Evolutionary conservation across 1,140 invertebrate genomes (phyloP).

Genomic region (Aphelinus atriplicis): DNA sequence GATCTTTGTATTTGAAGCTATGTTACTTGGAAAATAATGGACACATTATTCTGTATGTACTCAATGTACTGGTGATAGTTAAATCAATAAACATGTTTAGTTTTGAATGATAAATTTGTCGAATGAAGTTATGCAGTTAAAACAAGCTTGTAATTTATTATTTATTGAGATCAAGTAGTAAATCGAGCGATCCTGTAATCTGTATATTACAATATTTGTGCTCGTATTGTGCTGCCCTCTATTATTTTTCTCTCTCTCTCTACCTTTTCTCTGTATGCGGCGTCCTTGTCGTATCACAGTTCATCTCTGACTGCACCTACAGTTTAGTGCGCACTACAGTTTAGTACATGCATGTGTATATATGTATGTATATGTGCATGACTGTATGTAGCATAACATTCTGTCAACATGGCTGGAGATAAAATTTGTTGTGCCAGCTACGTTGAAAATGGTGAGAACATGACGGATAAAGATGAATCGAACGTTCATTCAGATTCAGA

Average conservation of each 20-base stretch:
- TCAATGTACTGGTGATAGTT: no score
- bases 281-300: background rate
- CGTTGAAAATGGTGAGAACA: conserved; percentile 52
- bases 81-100: no score
- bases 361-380: background rate
- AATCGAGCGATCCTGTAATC: no score
- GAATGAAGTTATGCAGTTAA: no score
- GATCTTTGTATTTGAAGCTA: no score
- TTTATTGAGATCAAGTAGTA: no score
- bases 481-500: conserved; percentile 51
- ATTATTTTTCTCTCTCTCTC: conserved; percentile 8
- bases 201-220: no score
- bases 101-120: no score
- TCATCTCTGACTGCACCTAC: background rate
- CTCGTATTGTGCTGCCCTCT: conserved; percentile 7
- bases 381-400: conserved; percentile 3
- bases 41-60: no score
- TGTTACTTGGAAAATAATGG: no score
- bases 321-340: background rate
- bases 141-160: no score
- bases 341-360: background rate
- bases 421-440: conserved; percentile 52
- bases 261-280: background rate
- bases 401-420: conserved; percentile 56
- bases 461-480: conserved; percentile 49